These are phyloP conservation scores for Macrotus californicus DNA, from an alignment of 2,113 vertebrate genomes.

Conservation along the genomic window DNA sequence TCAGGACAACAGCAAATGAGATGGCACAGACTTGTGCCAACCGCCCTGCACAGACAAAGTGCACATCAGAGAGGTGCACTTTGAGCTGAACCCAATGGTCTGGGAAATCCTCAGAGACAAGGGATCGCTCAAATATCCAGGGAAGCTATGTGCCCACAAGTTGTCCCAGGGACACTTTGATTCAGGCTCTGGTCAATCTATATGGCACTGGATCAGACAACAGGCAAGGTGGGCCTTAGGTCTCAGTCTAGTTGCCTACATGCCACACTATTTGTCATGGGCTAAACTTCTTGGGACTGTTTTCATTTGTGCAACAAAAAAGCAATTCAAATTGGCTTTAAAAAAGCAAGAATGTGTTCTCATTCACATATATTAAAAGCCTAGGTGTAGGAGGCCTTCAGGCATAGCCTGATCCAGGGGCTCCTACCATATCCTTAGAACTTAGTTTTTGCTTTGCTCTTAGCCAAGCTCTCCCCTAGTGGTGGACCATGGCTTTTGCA, in stretches of 20 bases:
- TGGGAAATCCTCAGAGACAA: slow-evolving; percentile 25
- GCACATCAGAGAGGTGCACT: not conserved
- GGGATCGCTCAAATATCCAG: not conserved
- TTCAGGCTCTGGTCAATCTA: not conserved
- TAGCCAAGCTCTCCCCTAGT: not conserved
- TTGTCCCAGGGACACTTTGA: not conserved
- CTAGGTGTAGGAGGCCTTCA: not conserved
- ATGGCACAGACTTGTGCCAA: not conserved
- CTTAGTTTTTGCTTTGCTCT: not conserved
- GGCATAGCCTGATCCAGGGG: not conserved
- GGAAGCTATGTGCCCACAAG: not conserved
- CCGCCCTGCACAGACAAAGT: not conserved
- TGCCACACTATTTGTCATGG: not conserved
- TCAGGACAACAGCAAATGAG: not conserved
- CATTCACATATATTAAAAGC: not conserved
- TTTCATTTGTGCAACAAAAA: not conserved
- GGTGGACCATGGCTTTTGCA: not conserved
- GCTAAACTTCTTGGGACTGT: not conserved
- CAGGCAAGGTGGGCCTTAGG: not conserved
- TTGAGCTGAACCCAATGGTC: not conserved
- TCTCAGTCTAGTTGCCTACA: not conserved
- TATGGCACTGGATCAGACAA: not conserved
- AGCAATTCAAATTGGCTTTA: not conserved
- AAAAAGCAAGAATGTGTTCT: not conserved
- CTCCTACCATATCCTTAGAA: not conserved